Conservation (phyloP, 2,797 vertebrate species). For the Thripadectes ignobilis region DNA sequence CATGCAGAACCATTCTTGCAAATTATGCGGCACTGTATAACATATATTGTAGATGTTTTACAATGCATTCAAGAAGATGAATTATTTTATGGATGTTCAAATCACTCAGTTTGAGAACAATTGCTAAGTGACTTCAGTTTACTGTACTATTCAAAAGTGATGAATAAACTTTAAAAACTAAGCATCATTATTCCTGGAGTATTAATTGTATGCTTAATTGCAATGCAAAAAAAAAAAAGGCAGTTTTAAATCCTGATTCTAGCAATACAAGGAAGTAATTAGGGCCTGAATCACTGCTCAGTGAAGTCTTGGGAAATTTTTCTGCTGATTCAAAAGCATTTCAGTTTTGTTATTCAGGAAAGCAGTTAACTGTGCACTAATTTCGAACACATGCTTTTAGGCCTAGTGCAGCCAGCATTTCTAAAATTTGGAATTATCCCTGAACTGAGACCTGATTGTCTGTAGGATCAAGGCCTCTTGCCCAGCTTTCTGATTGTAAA, state of each 20-base stretch:
- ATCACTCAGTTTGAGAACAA: neutral
- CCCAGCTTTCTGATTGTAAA: neutral
- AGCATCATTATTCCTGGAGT: neutral
- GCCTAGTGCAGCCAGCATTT: neutral
- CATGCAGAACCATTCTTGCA: neutral
- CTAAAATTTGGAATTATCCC: neutral
- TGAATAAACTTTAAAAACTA: neutral
- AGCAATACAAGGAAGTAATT: constrained; percentile 18
- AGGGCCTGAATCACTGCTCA: neutral
- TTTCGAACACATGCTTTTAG: neutral
- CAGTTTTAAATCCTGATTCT: neutral
- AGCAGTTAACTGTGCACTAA: neutral
- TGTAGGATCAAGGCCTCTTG: neutral
- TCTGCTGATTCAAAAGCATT: neutral
- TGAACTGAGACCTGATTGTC: neutral
- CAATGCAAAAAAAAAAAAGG: neutral
- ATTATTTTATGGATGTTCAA: neutral
- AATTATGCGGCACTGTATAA: neutral
- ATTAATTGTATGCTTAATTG: neutral
- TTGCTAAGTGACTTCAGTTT: neutral
- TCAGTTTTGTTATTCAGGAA: constrained; percentile 8
- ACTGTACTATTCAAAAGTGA: neutral
- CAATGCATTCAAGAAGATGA: neutral
- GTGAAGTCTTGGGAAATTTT: neutral
- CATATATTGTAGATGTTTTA: neutral